Evolutionary conservation across 2,113 vertebrate species (phyloP).

Genomic region (Pionites leucogaster): DNA sequence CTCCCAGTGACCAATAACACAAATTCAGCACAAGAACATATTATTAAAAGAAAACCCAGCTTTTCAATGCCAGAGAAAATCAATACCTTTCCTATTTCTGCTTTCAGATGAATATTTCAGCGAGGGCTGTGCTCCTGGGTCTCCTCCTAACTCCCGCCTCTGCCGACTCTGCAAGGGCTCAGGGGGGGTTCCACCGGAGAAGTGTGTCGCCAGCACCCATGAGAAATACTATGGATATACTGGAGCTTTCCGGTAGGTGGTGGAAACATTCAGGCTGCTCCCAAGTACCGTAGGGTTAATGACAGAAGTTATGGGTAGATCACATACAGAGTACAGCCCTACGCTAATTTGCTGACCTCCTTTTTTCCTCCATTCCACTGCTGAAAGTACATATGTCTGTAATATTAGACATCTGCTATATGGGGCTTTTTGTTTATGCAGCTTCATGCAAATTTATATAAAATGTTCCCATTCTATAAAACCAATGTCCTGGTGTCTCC

Average conservation of each 20-base stretch:
- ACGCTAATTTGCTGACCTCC: background rate
- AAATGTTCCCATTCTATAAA: background rate
- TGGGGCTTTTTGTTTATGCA: background rate
- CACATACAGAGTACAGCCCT: background rate
- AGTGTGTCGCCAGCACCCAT: slow-evolving; percentile 74
- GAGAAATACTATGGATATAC: slow-evolving; percentile 85
- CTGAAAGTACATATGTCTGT: background rate
- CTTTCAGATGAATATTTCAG: slow-evolving; percentile 78
- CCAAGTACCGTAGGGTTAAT: background rate
- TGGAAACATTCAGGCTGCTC: background rate
- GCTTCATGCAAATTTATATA: background rate
- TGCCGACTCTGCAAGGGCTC: slow-evolving; percentile 79
- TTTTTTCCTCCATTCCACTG: background rate
- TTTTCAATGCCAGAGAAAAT: background rate
- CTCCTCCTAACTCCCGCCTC: slow-evolving; percentile 72
- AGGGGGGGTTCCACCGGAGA: slow-evolving; percentile 40
- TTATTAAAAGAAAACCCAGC: background rate
- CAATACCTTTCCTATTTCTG: background rate
- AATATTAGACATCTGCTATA: fast-evolving
- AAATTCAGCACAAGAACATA: fast-evolving
- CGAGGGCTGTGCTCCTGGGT: slow-evolving; percentile 85
- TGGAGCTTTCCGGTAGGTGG: slow-evolving; percentile 84
- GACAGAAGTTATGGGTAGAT: background rate
- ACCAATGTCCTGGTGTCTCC: background rate
- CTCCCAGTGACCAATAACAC: fast-evolving